Evolutionary conservation across 2,797 vertebrate genomes (phyloP).

Genomic region (Ibycter americanus): DNA sequence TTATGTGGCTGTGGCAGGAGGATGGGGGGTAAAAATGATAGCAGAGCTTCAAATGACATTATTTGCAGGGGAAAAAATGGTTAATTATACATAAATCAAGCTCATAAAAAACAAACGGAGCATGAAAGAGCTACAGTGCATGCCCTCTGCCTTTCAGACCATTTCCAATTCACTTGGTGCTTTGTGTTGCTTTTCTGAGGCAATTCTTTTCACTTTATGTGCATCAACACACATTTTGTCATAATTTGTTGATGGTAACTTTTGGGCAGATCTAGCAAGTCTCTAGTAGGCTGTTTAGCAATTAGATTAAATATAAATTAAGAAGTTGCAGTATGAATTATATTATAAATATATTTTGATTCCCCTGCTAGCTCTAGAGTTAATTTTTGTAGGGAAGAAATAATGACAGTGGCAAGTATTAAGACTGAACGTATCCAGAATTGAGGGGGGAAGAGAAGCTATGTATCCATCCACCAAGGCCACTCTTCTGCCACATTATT

Average conservation of each 20-base stretch:
- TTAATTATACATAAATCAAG: slow-evolving; percentile 62
- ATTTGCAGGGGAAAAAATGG: slow-evolving; percentile 41
- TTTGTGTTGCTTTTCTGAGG: slow-evolving; percentile 58
- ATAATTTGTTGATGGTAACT: slow-evolving; percentile 32
- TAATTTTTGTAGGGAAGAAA: background rate
- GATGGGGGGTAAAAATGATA: background rate
- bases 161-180: slow-evolving; percentile 59
- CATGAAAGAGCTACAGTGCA: slow-evolving; percentile 56
- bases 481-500: background rate
- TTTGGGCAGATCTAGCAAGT: background rate
- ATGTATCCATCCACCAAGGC: background rate
- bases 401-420: background rate
- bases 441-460: background rate
- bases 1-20: slow-evolving; percentile 4
- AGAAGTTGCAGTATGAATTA: background rate
- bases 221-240: slow-evolving; percentile 9
- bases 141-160: slow-evolving; percentile 55
- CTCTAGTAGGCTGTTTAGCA: background rate
- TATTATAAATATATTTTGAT: background rate
- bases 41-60: background rate
- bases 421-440: background rate
- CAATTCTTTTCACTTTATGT: slow-evolving; percentile 31
- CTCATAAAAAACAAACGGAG: slow-evolving; percentile 59
- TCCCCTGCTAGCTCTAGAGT: background rate
- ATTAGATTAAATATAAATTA: background rate